Evolutionary conservation across 2,797 vertebrate genomes (phyloP).

Genomic region (Megalops cyprinoides): DNA sequence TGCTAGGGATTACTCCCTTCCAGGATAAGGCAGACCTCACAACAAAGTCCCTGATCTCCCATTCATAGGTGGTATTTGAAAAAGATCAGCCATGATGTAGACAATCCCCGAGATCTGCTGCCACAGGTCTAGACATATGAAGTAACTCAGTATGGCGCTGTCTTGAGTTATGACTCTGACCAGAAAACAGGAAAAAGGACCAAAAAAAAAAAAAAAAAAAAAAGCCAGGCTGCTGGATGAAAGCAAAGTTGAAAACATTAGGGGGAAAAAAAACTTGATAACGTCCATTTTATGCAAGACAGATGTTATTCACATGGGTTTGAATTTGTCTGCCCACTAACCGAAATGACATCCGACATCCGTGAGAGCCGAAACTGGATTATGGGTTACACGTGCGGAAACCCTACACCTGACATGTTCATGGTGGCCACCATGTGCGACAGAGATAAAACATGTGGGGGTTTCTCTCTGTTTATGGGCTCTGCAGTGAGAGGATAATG

Average conservation of each 20-base stretch:
- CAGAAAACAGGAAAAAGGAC: background rate
- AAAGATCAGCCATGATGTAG: constrained; percentile 3
- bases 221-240: constrained; percentile 12
- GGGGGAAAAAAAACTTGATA: constrained; percentile 29
- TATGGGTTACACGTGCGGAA: constrained; percentile 47
- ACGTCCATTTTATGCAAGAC: constrained; percentile 33
- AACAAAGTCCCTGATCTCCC: background rate
- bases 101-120: background rate
- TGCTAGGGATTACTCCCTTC: constrained; percentile 10
- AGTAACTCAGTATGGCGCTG: background rate
- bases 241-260: constrained; percentile 29
- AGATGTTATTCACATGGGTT: constrained; percentile 45
- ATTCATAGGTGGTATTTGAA: background rate
- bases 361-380: constrained; percentile 34
- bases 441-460: constrained; percentile 30
- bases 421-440: constrained; percentile 32
- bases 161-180: background rate
- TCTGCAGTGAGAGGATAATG: background rate
- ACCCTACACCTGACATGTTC: constrained; percentile 39
- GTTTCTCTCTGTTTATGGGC: constrained; percentile 42
- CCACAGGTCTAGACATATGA: background rate
- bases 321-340: constrained; percentile 39
- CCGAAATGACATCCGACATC: constrained; percentile 39
- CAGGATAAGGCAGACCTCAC: constrained; percentile 29
- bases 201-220: constrained; percentile 30